Evolutionary conservation across 2,797 vertebrate species (phyloP).

Genomic region (Huso huso): DNA sequence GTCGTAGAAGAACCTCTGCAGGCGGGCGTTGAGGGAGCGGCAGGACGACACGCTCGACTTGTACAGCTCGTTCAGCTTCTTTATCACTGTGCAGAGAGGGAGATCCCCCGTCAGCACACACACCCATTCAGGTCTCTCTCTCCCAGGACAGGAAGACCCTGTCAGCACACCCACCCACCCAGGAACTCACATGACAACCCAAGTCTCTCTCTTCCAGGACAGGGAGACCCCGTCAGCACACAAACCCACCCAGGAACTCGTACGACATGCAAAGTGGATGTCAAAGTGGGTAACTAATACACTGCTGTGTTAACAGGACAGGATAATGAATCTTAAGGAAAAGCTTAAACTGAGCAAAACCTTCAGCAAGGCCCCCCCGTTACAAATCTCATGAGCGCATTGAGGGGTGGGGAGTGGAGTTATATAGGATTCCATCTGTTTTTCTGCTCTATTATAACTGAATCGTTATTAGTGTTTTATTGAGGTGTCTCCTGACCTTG

Average conservation of each 20-base stretch:
- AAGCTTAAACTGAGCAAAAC: no score
- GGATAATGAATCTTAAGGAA: neutral
- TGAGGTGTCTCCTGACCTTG: conserved; percentile 62
- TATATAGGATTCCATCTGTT: neutral
- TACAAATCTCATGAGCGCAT: no score
- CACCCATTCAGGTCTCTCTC: neutral
- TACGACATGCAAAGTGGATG: neutral
- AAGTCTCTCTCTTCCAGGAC: neutral
- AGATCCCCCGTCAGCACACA: conserved; percentile 22
- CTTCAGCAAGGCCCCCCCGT: no score
- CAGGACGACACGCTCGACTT: conserved; percentile 83
- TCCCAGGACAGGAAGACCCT: no score
- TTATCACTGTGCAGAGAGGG: conserved; percentile 63
- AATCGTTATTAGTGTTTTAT: neutral
- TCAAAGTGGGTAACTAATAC: neutral
- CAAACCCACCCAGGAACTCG: neutral
- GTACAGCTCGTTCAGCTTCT: conserved; percentile 83
- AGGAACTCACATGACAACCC: no score
- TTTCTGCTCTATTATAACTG: neutral
- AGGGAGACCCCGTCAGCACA: neutral
- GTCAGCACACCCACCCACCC: no score
- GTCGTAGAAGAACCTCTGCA: conserved; percentile 84
- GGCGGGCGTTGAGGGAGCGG: conserved; percentile 74
- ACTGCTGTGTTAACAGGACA: neutral
- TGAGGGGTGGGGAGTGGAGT: no score